Percentiles rank a stretch among this genome's conserved stretches.
Evolutionary conservation across 2,113 vertebrate genomes (phyloP).

Genomic region (Pyxicephalus adspersus): DNA sequence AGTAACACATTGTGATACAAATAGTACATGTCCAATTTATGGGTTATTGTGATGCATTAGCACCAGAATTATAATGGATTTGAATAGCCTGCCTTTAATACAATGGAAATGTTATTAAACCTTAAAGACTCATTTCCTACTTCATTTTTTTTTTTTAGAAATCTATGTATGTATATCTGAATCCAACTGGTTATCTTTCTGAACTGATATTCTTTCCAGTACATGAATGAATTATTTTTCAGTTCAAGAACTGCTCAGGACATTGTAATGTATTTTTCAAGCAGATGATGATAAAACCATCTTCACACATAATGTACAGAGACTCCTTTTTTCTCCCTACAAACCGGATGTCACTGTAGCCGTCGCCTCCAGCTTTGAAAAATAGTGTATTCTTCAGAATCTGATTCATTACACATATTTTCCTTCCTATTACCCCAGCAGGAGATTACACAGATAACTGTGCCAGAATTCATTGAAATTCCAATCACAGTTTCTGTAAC

Average conservation of each 20-base stretch:
- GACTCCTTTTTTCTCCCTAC: neutral
- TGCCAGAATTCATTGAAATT: slow-evolving; percentile 46
- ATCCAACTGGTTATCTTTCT: no score
- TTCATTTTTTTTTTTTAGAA: no score
- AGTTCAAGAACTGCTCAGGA: neutral
- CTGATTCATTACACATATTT: neutral
- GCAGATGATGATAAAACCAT: neutral
- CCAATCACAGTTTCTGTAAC: slow-evolving; percentile 46
- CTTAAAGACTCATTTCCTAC: no score
- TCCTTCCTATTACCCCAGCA: slow-evolving; percentile 5
- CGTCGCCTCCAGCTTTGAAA: neutral
- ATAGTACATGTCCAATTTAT: no score
- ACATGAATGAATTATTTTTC: neutral
- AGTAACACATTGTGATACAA: no score
- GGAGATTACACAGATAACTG: neutral
- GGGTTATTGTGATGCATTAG: no score
- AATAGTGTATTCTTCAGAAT: neutral
- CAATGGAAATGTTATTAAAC: no score
- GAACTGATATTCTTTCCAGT: neutral
- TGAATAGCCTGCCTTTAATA: no score
- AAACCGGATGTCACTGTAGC: neutral
- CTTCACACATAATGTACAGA: slow-evolving; percentile 6
- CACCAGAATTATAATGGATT: no score
- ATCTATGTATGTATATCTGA: no score
- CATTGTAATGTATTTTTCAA: neutral